Conservation (phyloP, 2,888 invertebrate species). For the Junonia oenone region DNA sequence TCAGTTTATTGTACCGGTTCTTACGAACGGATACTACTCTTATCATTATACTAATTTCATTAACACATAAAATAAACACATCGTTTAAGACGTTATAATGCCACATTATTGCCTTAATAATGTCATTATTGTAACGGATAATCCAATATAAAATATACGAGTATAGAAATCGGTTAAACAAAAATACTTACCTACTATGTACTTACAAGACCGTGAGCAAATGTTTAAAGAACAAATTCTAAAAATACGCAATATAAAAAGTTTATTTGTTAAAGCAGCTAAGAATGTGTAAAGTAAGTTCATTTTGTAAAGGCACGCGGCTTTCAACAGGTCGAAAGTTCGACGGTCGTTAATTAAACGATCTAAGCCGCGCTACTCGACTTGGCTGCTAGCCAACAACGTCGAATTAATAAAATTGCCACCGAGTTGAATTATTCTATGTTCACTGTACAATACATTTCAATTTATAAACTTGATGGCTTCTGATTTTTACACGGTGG, state of each 20-base stretch:
- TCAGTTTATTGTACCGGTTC: conserved; percentile 2
- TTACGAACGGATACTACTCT: neutral
- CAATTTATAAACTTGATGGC: conserved; percentile 47
- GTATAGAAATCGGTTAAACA: conserved; percentile 2
- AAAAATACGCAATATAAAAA: conserved; percentile 29
- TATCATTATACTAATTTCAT: no score
- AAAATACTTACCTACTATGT: no score
- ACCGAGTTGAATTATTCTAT: conserved; percentile 49
- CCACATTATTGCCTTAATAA: no score
- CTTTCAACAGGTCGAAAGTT: conserved; percentile 78
- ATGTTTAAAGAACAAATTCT: conserved; percentile 2
- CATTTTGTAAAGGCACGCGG: conserved; percentile 56
- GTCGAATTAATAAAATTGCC: conserved; percentile 68
- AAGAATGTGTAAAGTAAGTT: conserved; percentile 60
- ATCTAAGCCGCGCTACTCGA: conserved; percentile 64
- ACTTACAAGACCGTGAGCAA: no score
- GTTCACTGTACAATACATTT: conserved; percentile 33
- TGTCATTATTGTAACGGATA: no score
- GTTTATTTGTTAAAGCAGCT: conserved; percentile 48
- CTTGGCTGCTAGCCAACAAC: conserved; percentile 62
- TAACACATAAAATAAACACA: no score
- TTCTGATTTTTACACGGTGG: conserved; percentile 16
- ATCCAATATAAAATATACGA: no score
- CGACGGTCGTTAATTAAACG: conserved; percentile 76
- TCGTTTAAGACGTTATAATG: no score